These are phyloP conservation scores for Ichneumoninae sp. DNA, from an alignment of 2,888 invertebrate genomes.

Conservation along the genomic window DNA sequence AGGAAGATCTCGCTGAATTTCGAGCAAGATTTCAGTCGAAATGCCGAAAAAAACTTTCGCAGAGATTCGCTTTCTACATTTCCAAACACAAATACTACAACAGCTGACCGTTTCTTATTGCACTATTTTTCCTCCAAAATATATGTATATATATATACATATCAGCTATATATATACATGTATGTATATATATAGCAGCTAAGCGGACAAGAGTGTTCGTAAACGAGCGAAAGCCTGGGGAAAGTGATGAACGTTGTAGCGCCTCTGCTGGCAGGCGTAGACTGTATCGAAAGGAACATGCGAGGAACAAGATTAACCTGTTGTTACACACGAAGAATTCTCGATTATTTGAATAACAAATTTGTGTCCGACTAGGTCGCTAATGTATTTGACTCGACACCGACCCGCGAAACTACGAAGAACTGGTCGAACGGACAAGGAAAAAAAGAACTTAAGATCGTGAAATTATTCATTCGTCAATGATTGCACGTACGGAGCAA, in stretches of 20 bases:
- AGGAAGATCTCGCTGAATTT: background rate
- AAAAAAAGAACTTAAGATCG: background rate
- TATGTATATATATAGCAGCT: background rate
- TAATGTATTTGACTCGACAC: conserved; percentile 8
- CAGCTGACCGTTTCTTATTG: conserved; percentile 16
- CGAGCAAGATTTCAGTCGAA: background rate
- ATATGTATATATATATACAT: background rate
- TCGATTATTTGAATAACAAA: conserved; percentile 35
- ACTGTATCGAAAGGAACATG: background rate
- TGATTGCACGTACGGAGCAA: background rate
- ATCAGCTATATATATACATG: too few species aligned
- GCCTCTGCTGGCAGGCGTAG: conserved; percentile 26
- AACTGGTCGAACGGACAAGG: background rate
- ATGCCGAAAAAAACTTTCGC: background rate
- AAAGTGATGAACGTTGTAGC: conserved; percentile 57
- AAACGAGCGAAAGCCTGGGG: conserved; percentile 59
- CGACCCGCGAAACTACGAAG: background rate
- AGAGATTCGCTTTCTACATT: background rate
- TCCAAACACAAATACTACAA: conserved; percentile 2
- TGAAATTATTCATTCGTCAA: conserved; percentile 5
- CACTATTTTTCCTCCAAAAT: background rate
- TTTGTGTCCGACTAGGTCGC: background rate
- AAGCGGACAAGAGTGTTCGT: background rate
- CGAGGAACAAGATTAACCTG: conserved; percentile 22
- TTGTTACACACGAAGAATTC: background rate